Evolutionary conservation across 2,888 invertebrate genomes (phyloP), one percentile per base, ranked within the genome.

Genomic region (Agriopis aurantiaria): DNA sequence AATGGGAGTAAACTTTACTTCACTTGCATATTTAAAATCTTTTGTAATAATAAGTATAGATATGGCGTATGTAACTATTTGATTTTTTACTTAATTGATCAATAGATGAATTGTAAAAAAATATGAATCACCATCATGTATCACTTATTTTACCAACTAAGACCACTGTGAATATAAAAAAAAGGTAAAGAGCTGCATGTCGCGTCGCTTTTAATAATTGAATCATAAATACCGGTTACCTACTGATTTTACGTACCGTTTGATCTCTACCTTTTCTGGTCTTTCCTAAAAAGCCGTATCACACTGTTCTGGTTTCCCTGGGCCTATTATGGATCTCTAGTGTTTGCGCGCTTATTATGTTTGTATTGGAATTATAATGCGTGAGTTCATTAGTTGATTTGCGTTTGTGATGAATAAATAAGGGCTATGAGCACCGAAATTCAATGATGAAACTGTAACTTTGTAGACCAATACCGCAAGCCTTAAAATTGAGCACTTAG

Each of bases 231-330:
- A 46, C 33, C 43, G 55, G 40, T 49, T 49, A 51, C 33, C 3
- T 33, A 33, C 23, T 17, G 17, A 58, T 40, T 59, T 17, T 9
- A 10, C n/a, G 6, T 59, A 59, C 48, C 40, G 40, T 49, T 41
- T 59, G 0, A 59, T 12, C n/a, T 33, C 9, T 49, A 61, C 17
- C 43, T 4, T 17, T 8, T 45, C 41, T 45, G 10, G 58, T 65
- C 65, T 58, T 51, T 43, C 40, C 9, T 77, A 67, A 73, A 77
- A 76, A 78, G 69, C 79, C 76, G 76, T 80, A 82, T 83, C 80
- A 84, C 83, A 83, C 85, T 87, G 84, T 85, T 81, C 79, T 75
- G 82, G 80, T 84, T 82, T 82, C 82, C 81, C 81, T 80, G 80
- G 76, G 82, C 82, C 81, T 78, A 84, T 84, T 83, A 85, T 82